These are phyloP conservation scores for Diarsia brunnea DNA, from an alignment of 2,888 invertebrate genomes.

Conservation along the genomic window DNA sequence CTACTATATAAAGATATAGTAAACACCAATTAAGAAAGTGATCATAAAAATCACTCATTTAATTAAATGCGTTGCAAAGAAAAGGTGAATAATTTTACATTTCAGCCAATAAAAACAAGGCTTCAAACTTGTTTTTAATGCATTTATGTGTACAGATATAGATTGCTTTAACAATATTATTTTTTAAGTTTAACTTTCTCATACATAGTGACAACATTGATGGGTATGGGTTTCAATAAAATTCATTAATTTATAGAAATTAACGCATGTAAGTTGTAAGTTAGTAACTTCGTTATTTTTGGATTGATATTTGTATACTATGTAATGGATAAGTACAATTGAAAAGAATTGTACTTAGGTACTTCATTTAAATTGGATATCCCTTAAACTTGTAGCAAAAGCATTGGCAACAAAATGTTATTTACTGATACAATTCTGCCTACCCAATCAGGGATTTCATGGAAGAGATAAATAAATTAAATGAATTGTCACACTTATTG, in stretches of 20 bases:
- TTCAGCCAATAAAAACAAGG: background rate
- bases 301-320: background rate
- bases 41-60: background rate
- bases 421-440: background rate
- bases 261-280: background rate
- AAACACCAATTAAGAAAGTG: slow-evolving; percentile 13
- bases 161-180: background rate
- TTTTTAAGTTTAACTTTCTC: background rate
- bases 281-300: too few relatives aligned
- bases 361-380: background rate
- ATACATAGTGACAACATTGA: background rate
- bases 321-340: background rate
- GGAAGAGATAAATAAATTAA: slow-evolving; percentile 3
- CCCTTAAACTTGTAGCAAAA: background rate
- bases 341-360: background rate
- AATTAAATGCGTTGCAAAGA: slow-evolving; percentile 5
- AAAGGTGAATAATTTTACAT: background rate
- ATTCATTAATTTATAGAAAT: background rate
- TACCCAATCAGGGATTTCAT: background rate
- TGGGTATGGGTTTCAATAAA: background rate
- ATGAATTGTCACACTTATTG: background rate
- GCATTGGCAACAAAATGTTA: background rate
- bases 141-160: background rate
- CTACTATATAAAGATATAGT: slow-evolving; percentile 15
- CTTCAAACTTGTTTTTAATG: background rate